Percentiles rank a stretch among this genome's conserved stretches.
phyloP scores from a whole-genome alignment of 2,888 invertebrate species.

The Polydrusus tereticollis region DNA sequence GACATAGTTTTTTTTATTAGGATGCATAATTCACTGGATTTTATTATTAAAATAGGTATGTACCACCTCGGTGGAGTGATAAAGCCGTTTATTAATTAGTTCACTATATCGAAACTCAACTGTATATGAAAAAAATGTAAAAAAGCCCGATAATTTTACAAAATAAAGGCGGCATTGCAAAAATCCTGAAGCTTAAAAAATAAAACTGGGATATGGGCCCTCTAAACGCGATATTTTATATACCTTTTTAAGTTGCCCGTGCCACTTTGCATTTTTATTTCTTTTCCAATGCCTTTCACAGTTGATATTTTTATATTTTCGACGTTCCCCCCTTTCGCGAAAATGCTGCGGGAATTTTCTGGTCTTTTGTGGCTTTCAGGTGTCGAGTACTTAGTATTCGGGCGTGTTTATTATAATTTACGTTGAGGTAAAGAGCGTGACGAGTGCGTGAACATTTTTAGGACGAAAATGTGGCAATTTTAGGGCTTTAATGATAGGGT shows the following conservation, averaged over 20 bases:
- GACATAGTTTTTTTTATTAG: no score
- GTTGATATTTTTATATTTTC: conserved; percentile 14
- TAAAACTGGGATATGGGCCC: background rate
- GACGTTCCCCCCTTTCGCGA: background rate
- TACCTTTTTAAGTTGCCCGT: conserved; percentile 2
- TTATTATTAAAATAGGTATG: no score
- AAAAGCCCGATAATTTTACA: background rate
- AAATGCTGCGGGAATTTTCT: background rate
- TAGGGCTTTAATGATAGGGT: no score
- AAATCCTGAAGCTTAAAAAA: background rate
- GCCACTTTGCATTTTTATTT: conserved; percentile 11
- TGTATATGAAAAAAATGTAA: no score
- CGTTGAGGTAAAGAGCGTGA: background rate
- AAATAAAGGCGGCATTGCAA: background rate
- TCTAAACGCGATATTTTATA: conserved; percentile 2
- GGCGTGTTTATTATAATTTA: background rate
- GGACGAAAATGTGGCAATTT: background rate
- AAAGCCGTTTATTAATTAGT: no score
- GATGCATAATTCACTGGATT: no score
- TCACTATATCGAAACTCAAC: no score
- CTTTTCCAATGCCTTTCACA: conserved; percentile 1
- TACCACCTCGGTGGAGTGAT: no score
- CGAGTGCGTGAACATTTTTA: background rate
- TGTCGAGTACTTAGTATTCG: background rate
- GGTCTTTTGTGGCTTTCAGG: conserved; percentile 2